Conservation (phyloP, 2,888 invertebrate species). For the Trachelus troglodyta region DNA sequence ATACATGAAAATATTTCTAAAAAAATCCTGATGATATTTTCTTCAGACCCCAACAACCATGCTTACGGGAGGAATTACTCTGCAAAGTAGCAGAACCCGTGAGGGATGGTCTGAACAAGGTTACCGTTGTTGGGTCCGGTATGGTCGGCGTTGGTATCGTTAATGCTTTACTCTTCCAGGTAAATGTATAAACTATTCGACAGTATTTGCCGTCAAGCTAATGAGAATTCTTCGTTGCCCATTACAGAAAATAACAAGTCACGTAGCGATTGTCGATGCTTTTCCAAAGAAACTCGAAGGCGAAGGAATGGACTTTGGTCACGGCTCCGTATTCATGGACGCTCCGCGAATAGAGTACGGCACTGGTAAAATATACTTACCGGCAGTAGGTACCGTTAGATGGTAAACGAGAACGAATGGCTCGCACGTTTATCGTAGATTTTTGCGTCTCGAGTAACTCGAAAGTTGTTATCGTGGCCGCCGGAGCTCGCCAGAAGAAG, state of each 20-base stretch:
- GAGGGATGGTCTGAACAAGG: conserved; percentile 65
- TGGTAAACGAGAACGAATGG: not conserved
- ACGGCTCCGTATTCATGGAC: conserved; percentile 70
- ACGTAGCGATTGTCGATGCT: conserved; percentile 73
- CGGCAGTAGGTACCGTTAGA: not conserved
- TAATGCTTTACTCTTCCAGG: conserved; percentile 72
- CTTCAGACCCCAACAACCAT: conserved; percentile 33
- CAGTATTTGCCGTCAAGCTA: not conserved
- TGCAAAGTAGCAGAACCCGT: conserved; percentile 57
- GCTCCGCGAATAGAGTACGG: conserved; percentile 70
- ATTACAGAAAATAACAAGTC: conserved; percentile 69
- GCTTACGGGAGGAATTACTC: conserved; percentile 53
- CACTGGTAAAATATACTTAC: conserved; percentile 64
- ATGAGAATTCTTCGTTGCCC: not conserved
- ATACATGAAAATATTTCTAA: not conserved
- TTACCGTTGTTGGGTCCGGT: conserved; percentile 75
- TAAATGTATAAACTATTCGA: conserved; percentile 42
- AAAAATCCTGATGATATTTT: conserved; percentile 5
- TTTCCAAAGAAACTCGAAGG: conserved; percentile 72
- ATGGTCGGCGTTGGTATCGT: conserved; percentile 74
- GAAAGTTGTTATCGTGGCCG: conserved; percentile 69
- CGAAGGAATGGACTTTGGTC: conserved; percentile 74
- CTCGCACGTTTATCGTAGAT: conserved; percentile 52
- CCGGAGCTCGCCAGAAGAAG: conserved; percentile 70
- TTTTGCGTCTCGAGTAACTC: conserved; percentile 68